Percentiles rank a stretch among this genome's conserved stretches.
Conservation (phyloP, 2,888 invertebrate genomes). For the Orchestes rusci region DNA sequence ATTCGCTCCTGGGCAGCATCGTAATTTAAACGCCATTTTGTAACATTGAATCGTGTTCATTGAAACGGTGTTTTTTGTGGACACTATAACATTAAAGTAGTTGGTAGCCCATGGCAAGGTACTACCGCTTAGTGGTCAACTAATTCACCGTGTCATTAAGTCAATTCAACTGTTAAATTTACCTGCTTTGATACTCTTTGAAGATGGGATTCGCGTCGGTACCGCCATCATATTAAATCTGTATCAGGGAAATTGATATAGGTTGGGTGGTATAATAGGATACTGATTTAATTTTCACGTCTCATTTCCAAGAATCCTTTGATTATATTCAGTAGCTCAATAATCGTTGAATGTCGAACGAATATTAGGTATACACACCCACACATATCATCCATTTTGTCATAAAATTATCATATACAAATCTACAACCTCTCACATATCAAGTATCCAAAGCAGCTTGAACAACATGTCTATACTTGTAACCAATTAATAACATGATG, state of each 20-base stretch:
- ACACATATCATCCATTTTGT: too few species aligned
- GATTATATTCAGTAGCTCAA: too few species aligned
- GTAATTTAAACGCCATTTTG: conserved; percentile 23
- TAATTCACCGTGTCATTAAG: conserved; percentile 33
- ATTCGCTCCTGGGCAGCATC: conserved; percentile 20
- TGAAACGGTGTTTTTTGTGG: conserved; percentile 13
- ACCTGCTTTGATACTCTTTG: conserved; percentile 24
- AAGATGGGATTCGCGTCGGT: conserved; percentile 13
- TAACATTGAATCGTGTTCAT: conserved; percentile 21
- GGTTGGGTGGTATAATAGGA: too few species aligned
- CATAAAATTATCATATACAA: too few species aligned
- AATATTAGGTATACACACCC: too few species aligned
- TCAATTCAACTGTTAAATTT: conserved; percentile 33
- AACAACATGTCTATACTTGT: too few species aligned
- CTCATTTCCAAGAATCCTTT: too few species aligned
- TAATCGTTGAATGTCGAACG: too few species aligned
- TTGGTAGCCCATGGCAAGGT: conserved; percentile 28
- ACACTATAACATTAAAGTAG: conserved; percentile 23
- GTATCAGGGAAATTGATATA: conserved; percentile 13
- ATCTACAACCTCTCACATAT: too few species aligned
- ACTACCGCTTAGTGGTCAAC: conserved; percentile 29
- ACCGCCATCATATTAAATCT: conserved; percentile 13
- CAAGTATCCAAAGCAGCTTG: too few species aligned
- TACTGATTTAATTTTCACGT: too few species aligned
- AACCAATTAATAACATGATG: too few species aligned